Evolutionary conservation across 2,888 invertebrate genomes (phyloP), one percentile per base, ranked within the genome.

Genomic region (Calameuta idolon): DNA sequence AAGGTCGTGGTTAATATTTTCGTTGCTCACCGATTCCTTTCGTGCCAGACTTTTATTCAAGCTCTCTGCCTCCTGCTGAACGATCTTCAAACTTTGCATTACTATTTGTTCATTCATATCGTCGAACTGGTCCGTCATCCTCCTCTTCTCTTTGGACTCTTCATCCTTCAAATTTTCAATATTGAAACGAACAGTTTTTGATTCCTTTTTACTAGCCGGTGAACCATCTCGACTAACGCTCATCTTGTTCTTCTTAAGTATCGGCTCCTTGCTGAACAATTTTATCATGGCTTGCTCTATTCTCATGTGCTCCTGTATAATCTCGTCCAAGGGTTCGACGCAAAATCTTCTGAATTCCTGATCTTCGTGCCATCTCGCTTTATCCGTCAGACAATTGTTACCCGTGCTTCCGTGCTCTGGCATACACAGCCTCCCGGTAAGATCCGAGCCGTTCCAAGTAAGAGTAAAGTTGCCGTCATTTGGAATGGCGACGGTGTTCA

Each of bases 401-500:
- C 23, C 23, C 55, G 23, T 55, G 71, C 71, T 31, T 11, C 12
- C 31, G 12, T 31, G 33, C 4, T 3, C 31, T 9, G 71, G 71
- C 9, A 2, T 9, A 9, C 15, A 55, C 23, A 55, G 55, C 5
- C 1, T 55, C 9, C 9, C 23, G 23, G 9, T 23, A 55, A 55
- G 55, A 34, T 23, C 33, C 71, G 71, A 15, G 12, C 33, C 31
- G 3, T 31, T 34, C 31, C 71, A 23, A 9, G 71, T 33, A 71
- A 34, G 1, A 34, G 71, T 31, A 15, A 71, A 71, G 33, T 71
- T 71, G 31, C 71, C 31, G 12, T 71, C 69, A 30, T 78, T 75
- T 1, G 87, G 83, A 31, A 88, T 77, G 1, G 89, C 91, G 11
- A 91, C 87, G 30, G 91, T 91, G 76, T 91, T 91, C 86, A 91